Evolutionary conservation across 2,888 invertebrate species (phyloP).

Genomic region (Eristalis arbustorum): DNA sequence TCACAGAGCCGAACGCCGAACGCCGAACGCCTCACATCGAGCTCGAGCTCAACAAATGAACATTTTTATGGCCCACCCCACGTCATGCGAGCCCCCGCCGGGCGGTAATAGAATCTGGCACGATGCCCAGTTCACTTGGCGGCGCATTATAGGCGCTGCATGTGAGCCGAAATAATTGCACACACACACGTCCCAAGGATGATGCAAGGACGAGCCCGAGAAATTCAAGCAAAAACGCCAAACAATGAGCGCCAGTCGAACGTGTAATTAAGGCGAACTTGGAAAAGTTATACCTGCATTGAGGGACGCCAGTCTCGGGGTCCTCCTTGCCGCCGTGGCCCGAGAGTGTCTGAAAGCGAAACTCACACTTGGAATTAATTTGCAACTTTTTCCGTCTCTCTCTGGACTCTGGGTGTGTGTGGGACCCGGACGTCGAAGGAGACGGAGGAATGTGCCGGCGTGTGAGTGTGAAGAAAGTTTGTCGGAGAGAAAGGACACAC

Average conservation of each 20-base stretch:
- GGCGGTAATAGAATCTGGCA: slow-evolving; percentile 49
- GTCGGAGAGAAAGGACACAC: background rate
- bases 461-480: background rate
- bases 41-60: slow-evolving; percentile 27
- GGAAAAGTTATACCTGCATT: slow-evolving; percentile 69
- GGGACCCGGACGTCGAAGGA: background rate
- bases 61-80: slow-evolving; percentile 8
- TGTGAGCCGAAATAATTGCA: background rate
- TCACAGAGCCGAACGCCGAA: no score
- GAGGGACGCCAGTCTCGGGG: slow-evolving; percentile 22
- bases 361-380: slow-evolving; percentile 50
- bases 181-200: background rate
- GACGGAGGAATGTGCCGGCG: background rate
- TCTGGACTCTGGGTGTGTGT: no score
- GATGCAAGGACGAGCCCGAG: slow-evolving; percentile 3
- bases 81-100: background rate
- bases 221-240: slow-evolving; percentile 18
- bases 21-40: background rate
- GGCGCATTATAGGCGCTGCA: slow-evolving; percentile 16
- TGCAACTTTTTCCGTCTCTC: slow-evolving; percentile 31
- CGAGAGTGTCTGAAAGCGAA: slow-evolving; percentile 31
- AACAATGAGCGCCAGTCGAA: slow-evolving; percentile 63
- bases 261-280: slow-evolving; percentile 71
- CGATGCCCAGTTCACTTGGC: slow-evolving; percentile 23
- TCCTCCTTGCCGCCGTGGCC: background rate